These are phyloP conservation scores for Pristionchus maxplancki DNA, from an alignment of 2,888 invertebrate genomes.

Conservation along the genomic window DNA sequence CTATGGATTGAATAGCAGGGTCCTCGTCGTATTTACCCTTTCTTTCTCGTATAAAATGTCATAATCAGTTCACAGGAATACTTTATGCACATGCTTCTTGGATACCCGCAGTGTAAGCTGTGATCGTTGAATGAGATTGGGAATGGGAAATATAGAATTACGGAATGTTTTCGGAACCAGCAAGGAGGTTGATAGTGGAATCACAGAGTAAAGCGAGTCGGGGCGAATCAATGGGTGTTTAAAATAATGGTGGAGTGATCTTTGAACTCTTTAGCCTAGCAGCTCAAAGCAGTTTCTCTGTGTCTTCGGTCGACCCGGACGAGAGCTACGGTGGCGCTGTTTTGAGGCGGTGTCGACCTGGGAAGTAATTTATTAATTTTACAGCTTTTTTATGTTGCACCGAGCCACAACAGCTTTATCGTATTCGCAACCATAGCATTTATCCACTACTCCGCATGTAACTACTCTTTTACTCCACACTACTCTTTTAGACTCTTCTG, in stretches of 20 bases:
- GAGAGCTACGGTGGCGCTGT: background rate
- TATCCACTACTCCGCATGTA: too few relatives aligned
- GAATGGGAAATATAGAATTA: background rate
- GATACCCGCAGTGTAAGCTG: background rate
- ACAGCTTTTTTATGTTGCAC: background rate
- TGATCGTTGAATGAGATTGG: background rate
- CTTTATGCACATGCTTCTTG: constrained; percentile 19
- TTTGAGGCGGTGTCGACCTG: constrained; percentile 8
- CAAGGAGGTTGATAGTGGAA: background rate
- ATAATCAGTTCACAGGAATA: background rate
- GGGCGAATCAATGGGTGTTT: background rate
- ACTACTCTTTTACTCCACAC: too few relatives aligned
- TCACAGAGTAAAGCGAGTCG: constrained; percentile 7
- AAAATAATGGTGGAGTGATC: background rate
- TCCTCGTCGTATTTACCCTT: too few relatives aligned
- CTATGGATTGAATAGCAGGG: too few relatives aligned
- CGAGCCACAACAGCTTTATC: too few relatives aligned
- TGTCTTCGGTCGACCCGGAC: background rate
- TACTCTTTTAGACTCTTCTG: too few relatives aligned
- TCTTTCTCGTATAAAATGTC: too few relatives aligned
- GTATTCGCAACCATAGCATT: too few relatives aligned
- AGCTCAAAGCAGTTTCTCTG: constrained; percentile 41
- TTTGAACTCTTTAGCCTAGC: constrained; percentile 1
- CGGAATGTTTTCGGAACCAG: constrained; percentile 16
- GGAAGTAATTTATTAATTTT: background rate